Base-by-base conservation (phyloP, 2,797 vertebrate species). In the Tokudaia tokunoshimensis region DNA sequence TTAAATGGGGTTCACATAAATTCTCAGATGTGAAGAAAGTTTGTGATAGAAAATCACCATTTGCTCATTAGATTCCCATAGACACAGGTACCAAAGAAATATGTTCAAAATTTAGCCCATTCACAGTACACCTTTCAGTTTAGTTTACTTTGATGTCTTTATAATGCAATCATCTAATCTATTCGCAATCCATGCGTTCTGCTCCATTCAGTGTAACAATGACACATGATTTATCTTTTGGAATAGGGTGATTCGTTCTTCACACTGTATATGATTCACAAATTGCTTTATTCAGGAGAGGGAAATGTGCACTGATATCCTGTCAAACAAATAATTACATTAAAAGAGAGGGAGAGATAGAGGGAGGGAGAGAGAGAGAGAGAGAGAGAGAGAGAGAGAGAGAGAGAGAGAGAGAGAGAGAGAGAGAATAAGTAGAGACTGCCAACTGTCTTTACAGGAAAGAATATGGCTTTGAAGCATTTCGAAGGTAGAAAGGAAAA, bases 121-220 rank as follows among this genome's bases (percentile, higher is more conserved):
- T 98, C 95, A 95, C 41, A 85, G 65, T 20, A 24, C 12, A 89
- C 47, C 50, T 65, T 96, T 96, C 74, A 91, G 91, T 94, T 95
- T 37, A 87, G 94, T 97, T 96, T 95, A 97, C 95, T 97, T 93
- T 95, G 79, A 95, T 95, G 74, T 90, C 89, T 97, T 97, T 96
- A 96, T 95, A 98, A 98, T 96, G 96, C 86, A 97, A 86, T 97
- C 97, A 97, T 94, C 92, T 95, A 97, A 97, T 97, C 83, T 97
- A 95, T 96, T 97, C 94, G 94, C 91, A 94, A 92, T 89, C 72
- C 55, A 6, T 86, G 86, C 95, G 94, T 96, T 93, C 93, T 95
- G 70, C 96, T 94, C 91, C 94, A 95, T 93, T 97, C 84, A 96
- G 92, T 84, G 31, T 63, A 97, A 97, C 92, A 97, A 97, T 97